Evolutionary conservation across 1,140 invertebrate species (phyloP).

Genomic region (Oryzaephilus surinamensis): DNA sequence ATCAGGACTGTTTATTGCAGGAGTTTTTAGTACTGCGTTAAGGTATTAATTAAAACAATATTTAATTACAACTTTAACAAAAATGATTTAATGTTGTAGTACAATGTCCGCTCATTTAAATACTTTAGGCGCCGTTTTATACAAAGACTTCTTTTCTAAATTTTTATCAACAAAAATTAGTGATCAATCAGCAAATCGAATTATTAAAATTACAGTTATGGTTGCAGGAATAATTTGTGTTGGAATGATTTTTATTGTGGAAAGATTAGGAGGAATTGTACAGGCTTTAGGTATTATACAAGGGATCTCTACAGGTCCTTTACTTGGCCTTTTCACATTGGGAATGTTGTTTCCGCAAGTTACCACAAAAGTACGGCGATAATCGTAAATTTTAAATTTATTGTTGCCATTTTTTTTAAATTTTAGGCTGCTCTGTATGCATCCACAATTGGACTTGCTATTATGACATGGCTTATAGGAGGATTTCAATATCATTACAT

Average conservation of each 20-base stretch:
- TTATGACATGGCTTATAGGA: slow-evolving; percentile 4
- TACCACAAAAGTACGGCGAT: slow-evolving; percentile 30
- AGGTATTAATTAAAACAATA: slow-evolving; percentile 36
- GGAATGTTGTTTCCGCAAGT: slow-evolving; percentile 43
- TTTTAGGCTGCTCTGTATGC: slow-evolving; percentile 12
- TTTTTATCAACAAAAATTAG: slow-evolving; percentile 23
- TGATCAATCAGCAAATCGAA: slow-evolving; percentile 26
- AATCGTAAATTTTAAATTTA: not conserved
- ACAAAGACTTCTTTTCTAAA: slow-evolving; percentile 42
- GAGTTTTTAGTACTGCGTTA: slow-evolving; percentile 51
- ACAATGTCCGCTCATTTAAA: slow-evolving; percentile 39
- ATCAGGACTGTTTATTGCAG: slow-evolving; percentile 50
- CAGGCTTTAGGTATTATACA: slow-evolving; percentile 38
- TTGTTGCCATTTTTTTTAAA: not conserved
- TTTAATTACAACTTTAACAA: slow-evolving; percentile 1
- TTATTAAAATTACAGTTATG: slow-evolving; percentile 27
- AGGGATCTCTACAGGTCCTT: slow-evolving; percentile 41
- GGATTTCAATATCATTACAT: slow-evolving; percentile 10
- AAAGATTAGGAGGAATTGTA: slow-evolving; percentile 32
- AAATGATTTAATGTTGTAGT: slow-evolving; percentile 1
- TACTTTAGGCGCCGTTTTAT: slow-evolving; percentile 43
- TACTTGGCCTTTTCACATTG: slow-evolving; percentile 42
- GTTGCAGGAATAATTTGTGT: slow-evolving; percentile 38
- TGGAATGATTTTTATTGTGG: slow-evolving; percentile 39
- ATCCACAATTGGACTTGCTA: slow-evolving; percentile 3